Evolutionary conservation across 2,113 vertebrate species (phyloP), one percentile per base, ranked within the genome.

Genomic region (Lamprologus tigripictilis): DNA sequence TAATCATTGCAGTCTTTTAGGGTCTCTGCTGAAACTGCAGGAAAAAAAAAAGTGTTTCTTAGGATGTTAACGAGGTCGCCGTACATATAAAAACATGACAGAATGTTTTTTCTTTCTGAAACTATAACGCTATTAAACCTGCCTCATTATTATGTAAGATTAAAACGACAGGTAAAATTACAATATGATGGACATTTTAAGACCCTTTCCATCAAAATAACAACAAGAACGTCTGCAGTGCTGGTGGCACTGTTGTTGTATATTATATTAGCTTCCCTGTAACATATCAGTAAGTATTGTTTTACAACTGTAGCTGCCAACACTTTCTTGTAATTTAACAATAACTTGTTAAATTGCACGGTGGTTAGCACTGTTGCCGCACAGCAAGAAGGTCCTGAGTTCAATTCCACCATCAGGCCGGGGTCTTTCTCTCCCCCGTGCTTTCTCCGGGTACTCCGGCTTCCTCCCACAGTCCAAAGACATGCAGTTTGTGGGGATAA

Each of bases 401-500:
- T 58, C 8, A 58, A 16, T 58, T 58, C 55, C 55, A 28, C 13
- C 55, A 58, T 28, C 26, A 58, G 55, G 23, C 55, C 0, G 3
- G 13, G 55, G 55, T 16, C 55, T 16, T 58, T 58, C 55, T 58
- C 55, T 58, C 13, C 55, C 13, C 13, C 0, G n/a, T 12, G 53
- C 0, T 54, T 54, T 0, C 0, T 54, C n/a, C 2, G 0, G 13
- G 0, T 28, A 57, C 13, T 57, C 55, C 0, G 0, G 26, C 3
- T 28, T 16, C 55, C 2, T 26, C 7, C 55, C 55, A 58, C 55
- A 16, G 55, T 58, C 8, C 13, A 58, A 58, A 58, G 55, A 58
- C 26, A 28, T 58, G 55, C 55, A 57, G 55, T 9, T 57, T 57
- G 13, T 58, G 55, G 2, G 8, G 26, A 28, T 58, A 6, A 58